These are phyloP conservation scores for Nudaria mundana DNA, from an alignment of 2,888 invertebrate genomes.

Conservation along the genomic window DNA sequence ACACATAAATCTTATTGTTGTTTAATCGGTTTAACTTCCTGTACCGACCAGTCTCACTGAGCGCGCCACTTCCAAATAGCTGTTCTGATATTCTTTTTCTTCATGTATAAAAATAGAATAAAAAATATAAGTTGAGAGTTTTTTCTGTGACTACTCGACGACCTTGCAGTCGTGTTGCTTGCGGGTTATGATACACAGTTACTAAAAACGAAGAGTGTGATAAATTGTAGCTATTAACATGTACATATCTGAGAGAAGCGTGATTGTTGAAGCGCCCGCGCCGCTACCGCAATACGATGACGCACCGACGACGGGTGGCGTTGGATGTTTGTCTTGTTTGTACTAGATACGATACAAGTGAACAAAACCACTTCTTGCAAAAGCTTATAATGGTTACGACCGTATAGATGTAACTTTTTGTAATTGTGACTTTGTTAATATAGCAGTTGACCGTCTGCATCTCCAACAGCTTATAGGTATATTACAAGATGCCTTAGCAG, in stretches of 20 bases:
- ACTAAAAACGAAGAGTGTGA: slow-evolving; percentile 68
- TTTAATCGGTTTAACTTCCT: slow-evolving; percentile 73
- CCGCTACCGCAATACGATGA: slow-evolving; percentile 10
- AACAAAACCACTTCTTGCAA: slow-evolving; percentile 19
- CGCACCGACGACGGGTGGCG: slow-evolving; percentile 1
- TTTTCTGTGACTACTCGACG: slow-evolving; percentile 61
- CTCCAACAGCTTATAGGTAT: too few species aligned
- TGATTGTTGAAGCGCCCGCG: slow-evolving; percentile 32
- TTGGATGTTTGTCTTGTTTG: slow-evolving; percentile 13
- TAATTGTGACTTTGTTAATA: slow-evolving; percentile 11
- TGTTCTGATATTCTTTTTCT: slow-evolving; percentile 75
- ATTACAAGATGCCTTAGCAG: slow-evolving; percentile 10
- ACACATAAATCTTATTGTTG: slow-evolving; percentile 76
- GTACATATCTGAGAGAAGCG: slow-evolving; percentile 33
- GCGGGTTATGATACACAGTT: slow-evolving; percentile 71
- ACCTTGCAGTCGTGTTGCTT: slow-evolving; percentile 74
- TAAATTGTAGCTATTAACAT: slow-evolving; percentile 63
- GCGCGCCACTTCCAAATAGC: slow-evolving; percentile 72
- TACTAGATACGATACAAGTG: slow-evolving; percentile 3
- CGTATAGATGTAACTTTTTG: slow-evolving; percentile 21
- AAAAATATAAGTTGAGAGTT: slow-evolving; percentile 63
- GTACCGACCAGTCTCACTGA: slow-evolving; percentile 64
- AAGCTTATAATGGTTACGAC: slow-evolving; percentile 14
- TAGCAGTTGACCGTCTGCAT: slow-evolving; percentile 14
- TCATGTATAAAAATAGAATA: slow-evolving; percentile 72